These are phyloP conservation scores for Eupithecia insigniata DNA, from an alignment of 2,888 invertebrate species.

Conservation along the genomic window DNA sequence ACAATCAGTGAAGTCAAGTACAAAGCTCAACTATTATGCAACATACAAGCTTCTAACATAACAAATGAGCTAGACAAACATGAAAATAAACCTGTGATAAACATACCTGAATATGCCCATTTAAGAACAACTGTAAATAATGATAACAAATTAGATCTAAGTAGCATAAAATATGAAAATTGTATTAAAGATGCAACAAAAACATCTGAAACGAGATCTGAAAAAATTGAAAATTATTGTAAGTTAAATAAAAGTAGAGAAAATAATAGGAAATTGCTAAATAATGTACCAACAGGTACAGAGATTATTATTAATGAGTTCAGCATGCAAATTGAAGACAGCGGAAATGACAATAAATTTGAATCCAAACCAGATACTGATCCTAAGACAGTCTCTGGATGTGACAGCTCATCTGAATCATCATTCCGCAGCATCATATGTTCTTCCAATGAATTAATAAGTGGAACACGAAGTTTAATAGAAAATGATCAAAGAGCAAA, in stretches of 20 bases:
- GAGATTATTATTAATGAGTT: conserved; percentile 43
- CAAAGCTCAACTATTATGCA: conserved; percentile 61
- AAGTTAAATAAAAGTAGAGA: conserved; percentile 82
- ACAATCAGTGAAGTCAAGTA: conserved; percentile 56
- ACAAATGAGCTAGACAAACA: conserved; percentile 61
- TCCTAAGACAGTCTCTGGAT: background rate
- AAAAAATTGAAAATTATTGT: conserved; percentile 81
- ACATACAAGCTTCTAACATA: conserved; percentile 64
- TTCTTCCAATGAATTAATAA: conserved; percentile 57
- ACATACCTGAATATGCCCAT: conserved; percentile 72
- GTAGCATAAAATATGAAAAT: conserved; percentile 67
- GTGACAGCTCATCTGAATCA: conserved; percentile 67
- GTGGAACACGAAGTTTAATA: conserved; percentile 52
- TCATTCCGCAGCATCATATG: conserved; percentile 68
- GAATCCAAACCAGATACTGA: conserved; percentile 35
- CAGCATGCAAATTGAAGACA: conserved; percentile 46
- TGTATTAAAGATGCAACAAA: conserved; percentile 56
- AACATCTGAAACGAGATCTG: conserved; percentile 76
- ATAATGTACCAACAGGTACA: conserved; percentile 51
- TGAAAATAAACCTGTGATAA: conserved; percentile 75
- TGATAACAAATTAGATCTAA: conserved; percentile 70
- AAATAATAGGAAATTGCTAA: conserved; percentile 61
- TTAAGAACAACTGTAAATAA: conserved; percentile 74
- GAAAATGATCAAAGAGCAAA: conserved; percentile 48
- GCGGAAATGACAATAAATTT: conserved; percentile 46